Evolutionary conservation across 2,113 vertebrate species (phyloP), one percentile per base, ranked within the genome.

Genomic region (Podarcis muralis): DNA sequence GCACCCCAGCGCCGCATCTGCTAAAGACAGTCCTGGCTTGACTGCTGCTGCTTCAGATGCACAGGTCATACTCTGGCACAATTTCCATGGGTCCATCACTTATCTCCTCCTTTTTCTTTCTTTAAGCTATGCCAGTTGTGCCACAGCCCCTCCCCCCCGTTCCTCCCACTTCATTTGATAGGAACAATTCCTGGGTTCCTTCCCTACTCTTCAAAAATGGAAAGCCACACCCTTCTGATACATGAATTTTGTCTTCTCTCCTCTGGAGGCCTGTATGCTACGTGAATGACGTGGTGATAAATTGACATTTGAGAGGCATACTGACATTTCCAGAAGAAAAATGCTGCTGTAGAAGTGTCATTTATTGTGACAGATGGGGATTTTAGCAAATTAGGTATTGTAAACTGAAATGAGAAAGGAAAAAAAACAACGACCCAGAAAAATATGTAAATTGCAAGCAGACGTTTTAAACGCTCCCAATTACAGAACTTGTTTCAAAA

Each of bases 361-460:
- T 18, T 76, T 78, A 78, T 86, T 86, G 85, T 78, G 85, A 68
- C 85, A 86, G 85, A 86, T 78, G 75, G 82, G 62, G 62, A 78
- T 78, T 78, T 68, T 86, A 86, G 59, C 85, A 78, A 78, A 86
- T 86, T 86, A 15, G 74, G 74, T 68, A 68, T 78, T 77, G 74
- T 78, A 78, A 66, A 86, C 66, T 32, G 37, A 78, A 66, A 68
- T 65, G 74, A 78, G 48, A 9, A 48, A 48, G 48, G 1, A 53
- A 78, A 78, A 66, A 27, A 65, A 48, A 43, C 43, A 48, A 86
- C 68, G 35, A 48, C 74, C 59, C 66, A 86, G 84, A 85, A 86
- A 86, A 86, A 66, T 86, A 48, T 66, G 37, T 37, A 66, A 78
- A 86, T 66, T 77, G 37, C 74, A 78, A 86, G 65, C 35, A 68